Evolutionary conservation across 2,888 invertebrate genomes (phyloP), one percentile per base, ranked within the genome.

Genomic region (Calephelis perditalis): DNA sequence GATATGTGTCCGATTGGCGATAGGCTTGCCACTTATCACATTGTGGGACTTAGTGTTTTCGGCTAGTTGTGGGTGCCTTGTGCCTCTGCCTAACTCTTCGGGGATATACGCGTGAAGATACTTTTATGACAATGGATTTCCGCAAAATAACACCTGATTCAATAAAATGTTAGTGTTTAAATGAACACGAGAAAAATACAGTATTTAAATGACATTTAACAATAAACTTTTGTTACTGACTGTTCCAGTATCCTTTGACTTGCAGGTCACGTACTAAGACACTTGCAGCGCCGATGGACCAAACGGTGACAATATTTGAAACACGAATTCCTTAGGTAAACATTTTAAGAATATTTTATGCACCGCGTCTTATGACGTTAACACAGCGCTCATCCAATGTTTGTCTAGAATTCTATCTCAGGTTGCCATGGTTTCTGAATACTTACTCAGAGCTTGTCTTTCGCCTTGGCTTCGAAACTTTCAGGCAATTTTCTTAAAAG

Each of bases 291-390:
- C 81, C 81, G 82, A 83, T 82, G 83, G 76, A 84, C 86, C 86
- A 86, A 87, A 88, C 85, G 82, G 82, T 82, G 78, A 79, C 77
- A 78, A 76, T 77, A 78, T 78, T 77, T 79, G 78, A 80, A 79
- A 81, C 81, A 78, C 76, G 84, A 85, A 86, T 86, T 85, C 82
- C 75, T 84, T 84, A 82, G 79, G 78, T 79, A 78, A 79, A 83
- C 82, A 83, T 83, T 86, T 82, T 86, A 86, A 86, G 85, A 87
- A 86, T 85, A 84, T 86, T 86, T 84, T 84, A 87, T 86, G 71
- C 77, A 75, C 74, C 75, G 65, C 75, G 75, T 81, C 84, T 82
- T 85, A 36, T 52, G 36, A 52, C 35, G 52, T 52, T 52, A 52
- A 52, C 52, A 52, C 35, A 9, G n/a, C 56, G 56, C 56, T 59